Conservation (phyloP, 2,888 invertebrate species). For the Eucriotettix oculatus region DNA sequence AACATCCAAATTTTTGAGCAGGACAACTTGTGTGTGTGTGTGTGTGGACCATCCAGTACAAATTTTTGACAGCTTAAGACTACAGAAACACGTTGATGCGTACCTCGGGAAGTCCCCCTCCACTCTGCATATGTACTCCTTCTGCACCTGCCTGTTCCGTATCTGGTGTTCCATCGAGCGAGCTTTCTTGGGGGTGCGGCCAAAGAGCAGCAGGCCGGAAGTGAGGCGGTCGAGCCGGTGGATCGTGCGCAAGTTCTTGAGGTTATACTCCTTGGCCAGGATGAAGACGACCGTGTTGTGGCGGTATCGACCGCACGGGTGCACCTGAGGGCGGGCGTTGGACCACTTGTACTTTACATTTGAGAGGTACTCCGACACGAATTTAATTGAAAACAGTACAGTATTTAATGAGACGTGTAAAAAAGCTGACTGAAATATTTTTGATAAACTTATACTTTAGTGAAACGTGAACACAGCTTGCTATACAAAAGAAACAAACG, state of each 20-base stretch:
- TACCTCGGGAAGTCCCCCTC: constrained; percentile 88
- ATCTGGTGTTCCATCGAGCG: constrained; percentile 92
- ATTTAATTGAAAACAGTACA: too few relatives aligned
- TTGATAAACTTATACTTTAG: too few relatives aligned
- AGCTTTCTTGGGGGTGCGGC: constrained; percentile 84
- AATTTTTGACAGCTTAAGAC: not conserved
- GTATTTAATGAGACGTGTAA: too few relatives aligned
- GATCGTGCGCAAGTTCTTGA: constrained; percentile 83
- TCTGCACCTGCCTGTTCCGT: constrained; percentile 75
- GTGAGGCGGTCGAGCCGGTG: constrained; percentile 94
- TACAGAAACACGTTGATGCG: constrained; percentile 22
- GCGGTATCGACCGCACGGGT: constrained; percentile 94
- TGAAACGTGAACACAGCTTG: too few relatives aligned
- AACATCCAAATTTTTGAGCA: too few relatives aligned
- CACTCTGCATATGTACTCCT: constrained; percentile 90
- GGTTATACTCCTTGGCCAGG: constrained; percentile 86
- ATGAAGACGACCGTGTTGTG: constrained; percentile 96
- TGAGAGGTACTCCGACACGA: too few relatives aligned
- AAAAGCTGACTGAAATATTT: too few relatives aligned
- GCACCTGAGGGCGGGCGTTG: constrained; percentile 46
- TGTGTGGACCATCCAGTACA: too few relatives aligned
- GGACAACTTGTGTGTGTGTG: too few relatives aligned
- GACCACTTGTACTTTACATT: too few relatives aligned
- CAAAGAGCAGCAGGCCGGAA: constrained; percentile 83
- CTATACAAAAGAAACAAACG: too few relatives aligned